Percentiles rank a stretch among this genome's conserved stretches.
Conservation (phyloP, 2,888 invertebrate genomes). For the Luperina testacea region DNA sequence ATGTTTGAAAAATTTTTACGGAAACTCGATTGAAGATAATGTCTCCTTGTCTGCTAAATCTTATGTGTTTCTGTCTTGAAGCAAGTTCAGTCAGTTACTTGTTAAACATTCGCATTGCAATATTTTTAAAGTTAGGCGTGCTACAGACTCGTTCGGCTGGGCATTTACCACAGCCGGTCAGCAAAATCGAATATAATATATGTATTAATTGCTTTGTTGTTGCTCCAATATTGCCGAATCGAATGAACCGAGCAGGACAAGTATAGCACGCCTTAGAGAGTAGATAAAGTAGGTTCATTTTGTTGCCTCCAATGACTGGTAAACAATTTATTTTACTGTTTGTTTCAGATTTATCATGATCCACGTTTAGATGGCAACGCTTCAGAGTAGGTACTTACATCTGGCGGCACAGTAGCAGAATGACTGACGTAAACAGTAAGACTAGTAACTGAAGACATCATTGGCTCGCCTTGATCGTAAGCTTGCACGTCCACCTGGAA, state of each 20-base stretch:
- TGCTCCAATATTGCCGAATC: neutral
- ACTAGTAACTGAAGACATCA: conserved; percentile 94
- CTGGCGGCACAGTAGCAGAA: conserved; percentile 92
- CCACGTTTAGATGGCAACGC: neutral
- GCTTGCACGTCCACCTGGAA: conserved; percentile 94
- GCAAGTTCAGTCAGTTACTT: neutral
- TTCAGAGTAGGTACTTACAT: conserved; percentile 79
- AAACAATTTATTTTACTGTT: neutral
- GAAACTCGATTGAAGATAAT: neutral
- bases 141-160: neutral
- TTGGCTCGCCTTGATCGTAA: conserved; percentile 96
- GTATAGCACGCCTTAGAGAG: neutral
- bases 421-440: conserved; percentile 96
- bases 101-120: neutral
- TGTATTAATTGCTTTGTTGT: neutral
- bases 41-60: too few relatives aligned
- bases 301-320: neutral
- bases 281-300: neutral
- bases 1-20: neutral
- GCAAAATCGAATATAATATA: neutral
- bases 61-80: neutral
- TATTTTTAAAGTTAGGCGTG: neutral
- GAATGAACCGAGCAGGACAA: neutral
- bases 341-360: neutral
- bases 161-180: neutral